Base-by-base conservation (phyloP, 2,888 invertebrate species). In the Ectobius pallidus region DNA sequence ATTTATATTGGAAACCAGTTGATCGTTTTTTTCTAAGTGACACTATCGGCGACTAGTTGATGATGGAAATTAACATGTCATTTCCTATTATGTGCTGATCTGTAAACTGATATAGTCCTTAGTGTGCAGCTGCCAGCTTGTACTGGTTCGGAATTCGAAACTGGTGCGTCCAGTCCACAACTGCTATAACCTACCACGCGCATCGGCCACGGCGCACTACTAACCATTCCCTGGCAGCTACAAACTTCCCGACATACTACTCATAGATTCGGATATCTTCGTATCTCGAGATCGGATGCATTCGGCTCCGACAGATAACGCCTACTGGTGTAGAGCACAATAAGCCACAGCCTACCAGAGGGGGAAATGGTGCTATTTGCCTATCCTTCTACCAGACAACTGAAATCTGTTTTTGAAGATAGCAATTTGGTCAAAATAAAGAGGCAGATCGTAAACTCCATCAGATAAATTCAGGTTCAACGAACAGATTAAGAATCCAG, bases 261-360 rank as follows among this genome's bases (percentile, higher is more conserved):
- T 30, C 49, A 20, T n/a, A n/a, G n/a, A n/a, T n/a, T n/a, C n/a
- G n/a, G n/a, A n/a, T n/a, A n/a, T 32, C 18, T 14, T 4, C 65
- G 25, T 65, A 42, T 42, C 27, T 2, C 16, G 16, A 11, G 22
- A 6, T 63, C 63, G 63, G 63, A 20, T 16, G 30, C 18, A 11
- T 30, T 65, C 65, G 44, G 65, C 44, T 18, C 1, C 46, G 9
- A 20, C 18, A 22, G 42, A 34, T 3, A 42, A 55, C 65, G 65
- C 65, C 65, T 65, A 65, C 65, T 65, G 65, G 65, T 69, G 69
- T 69, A 58, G 69, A 34, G 42, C 55, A 69, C 25, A 39, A 32
- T 69, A 55, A 42, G 69, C 55, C 69, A 61, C 70, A 25, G 46
- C 68, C 69, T 69, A 68, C 68, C 72, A 42, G 46, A 34, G 72